phyloP scores from a whole-genome alignment of 2,888 invertebrate genomes.

The Notocelia uddmanniana region DNA sequence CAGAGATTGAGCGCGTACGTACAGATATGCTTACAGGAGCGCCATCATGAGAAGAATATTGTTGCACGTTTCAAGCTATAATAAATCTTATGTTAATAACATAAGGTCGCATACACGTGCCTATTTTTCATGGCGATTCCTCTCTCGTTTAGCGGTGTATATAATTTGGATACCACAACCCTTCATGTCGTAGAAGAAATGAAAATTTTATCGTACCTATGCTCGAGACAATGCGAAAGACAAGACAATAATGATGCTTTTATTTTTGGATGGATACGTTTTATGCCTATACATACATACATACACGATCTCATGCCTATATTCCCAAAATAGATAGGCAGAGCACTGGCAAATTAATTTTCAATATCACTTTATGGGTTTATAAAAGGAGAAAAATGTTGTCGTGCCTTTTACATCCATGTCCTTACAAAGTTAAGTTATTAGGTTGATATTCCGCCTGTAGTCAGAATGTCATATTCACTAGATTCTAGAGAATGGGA shows the following conservation, averaged over 20 bases:
- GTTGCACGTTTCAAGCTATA: not conserved
- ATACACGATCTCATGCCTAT: no score
- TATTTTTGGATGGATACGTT: no score
- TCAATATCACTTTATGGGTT: no score
- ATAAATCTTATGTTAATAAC: not conserved
- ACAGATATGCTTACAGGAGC: conserved; percentile 5
- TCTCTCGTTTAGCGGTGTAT: not conserved
- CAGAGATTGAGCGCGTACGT: conserved; percentile 27
- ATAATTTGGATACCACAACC: not conserved
- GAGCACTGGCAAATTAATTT: no score
- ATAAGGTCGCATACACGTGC: not conserved
- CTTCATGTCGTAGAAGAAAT: not conserved
- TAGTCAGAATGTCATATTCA: not conserved
- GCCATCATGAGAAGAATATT: not conserved
- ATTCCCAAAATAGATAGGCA: no score
- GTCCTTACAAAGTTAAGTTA: not conserved
- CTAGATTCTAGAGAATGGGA: not conserved
- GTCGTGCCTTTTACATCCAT: not conserved
- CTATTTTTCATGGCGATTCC: not conserved
- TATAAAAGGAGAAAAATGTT: no score
- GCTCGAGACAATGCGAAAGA: not conserved
- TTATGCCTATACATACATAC: no score
- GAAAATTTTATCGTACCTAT: not conserved
- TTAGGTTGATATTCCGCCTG: not conserved
- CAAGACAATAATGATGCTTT: not conserved